Percentiles rank a stretch among this genome's conserved stretches.
Conservation (phyloP, 2,113 vertebrate species). For the Myodes glareolus region DNA sequence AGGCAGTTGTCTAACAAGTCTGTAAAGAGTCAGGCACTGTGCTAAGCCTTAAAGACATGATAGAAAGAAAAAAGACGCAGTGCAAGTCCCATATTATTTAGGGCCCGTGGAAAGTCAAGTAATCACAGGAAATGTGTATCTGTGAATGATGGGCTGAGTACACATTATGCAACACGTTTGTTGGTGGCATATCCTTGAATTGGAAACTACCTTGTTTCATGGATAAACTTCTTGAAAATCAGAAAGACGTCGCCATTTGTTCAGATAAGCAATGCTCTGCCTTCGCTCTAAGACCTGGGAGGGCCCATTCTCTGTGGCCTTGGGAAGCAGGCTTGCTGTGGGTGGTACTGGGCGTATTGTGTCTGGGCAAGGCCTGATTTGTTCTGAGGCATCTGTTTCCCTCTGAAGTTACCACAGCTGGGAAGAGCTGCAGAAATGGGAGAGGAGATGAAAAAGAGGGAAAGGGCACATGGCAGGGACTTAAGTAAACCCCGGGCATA, state of each 20-base stretch:
- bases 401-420: slow-evolving; percentile 60
- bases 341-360: not conserved
- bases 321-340: slow-evolving; percentile 50
- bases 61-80: not conserved
- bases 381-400: slow-evolving; percentile 24
- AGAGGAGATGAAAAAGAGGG: slow-evolving; percentile 43
- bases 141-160: not conserved
- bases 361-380: slow-evolving; percentile 45
- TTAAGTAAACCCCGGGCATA: slow-evolving; percentile 1
- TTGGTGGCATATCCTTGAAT: not conserved
- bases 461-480: not conserved
- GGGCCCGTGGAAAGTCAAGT: not conserved
- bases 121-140: not conserved
- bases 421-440: not conserved
- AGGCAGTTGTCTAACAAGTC: not conserved
- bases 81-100: not conserved
- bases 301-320: not conserved
- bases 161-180: not conserved
- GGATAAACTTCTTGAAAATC: not conserved
- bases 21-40: not conserved
- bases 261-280: not conserved
- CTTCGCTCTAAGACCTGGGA: not conserved
- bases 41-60: not conserved
- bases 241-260: slow-evolving; percentile 6
- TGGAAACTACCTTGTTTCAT: slow-evolving; percentile 29